phyloP scores from a whole-genome alignment of 2,797 vertebrate species.

The Rhinella marina region DNA sequence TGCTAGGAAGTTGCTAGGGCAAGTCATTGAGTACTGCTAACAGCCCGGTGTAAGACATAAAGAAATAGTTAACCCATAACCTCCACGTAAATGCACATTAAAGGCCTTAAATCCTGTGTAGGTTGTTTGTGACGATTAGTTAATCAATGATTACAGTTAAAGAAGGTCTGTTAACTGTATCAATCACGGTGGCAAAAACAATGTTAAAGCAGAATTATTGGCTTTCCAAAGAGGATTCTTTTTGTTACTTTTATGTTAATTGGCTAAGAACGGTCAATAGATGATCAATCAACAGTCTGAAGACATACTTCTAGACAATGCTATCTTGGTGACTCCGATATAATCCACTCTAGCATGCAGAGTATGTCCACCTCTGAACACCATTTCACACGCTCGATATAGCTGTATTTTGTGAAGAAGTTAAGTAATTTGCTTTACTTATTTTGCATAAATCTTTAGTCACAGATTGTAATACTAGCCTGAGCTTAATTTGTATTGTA shows the following conservation, averaged over 20 bases:
- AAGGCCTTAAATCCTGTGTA: not conserved
- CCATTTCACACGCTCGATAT: not conserved
- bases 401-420: no score
- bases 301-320: not conserved
- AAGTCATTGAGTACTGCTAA: constrained; percentile 1
- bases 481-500: no score
- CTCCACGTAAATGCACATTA: not conserved
- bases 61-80: not conserved
- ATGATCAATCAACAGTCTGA: not conserved
- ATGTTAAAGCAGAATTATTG: not conserved
- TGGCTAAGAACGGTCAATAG: not conserved
- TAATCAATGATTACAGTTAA: not conserved
- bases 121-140: not conserved
- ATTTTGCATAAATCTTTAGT: no score
- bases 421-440: no score
- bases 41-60: not conserved
- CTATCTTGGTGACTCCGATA: not conserved
- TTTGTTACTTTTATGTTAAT: not conserved
- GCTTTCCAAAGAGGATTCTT: not conserved
- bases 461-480: no score
- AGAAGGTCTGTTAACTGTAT: not conserved
- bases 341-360: not conserved
- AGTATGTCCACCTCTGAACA: not conserved
- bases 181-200: not conserved
- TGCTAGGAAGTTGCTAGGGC: not conserved